Evolutionary conservation across 2,888 invertebrate genomes (phyloP), one percentile per base, ranked within the genome.

Genomic region (Ophion costatus): DNA sequence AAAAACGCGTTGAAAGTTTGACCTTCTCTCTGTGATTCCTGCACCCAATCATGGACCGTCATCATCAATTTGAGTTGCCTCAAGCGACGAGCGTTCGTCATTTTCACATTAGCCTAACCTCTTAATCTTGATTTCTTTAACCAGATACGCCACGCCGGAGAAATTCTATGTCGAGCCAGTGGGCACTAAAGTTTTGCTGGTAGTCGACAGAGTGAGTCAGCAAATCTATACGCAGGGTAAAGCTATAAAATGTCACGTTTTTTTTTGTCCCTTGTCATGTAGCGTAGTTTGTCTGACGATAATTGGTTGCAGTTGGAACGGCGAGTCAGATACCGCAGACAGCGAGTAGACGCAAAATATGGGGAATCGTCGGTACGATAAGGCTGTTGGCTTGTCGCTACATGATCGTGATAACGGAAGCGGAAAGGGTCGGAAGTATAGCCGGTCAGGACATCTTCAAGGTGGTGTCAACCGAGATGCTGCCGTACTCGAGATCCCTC

Each of bases 141-240:
- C 82, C 91, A 98, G 97, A 89, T 98, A 98, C 90, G 96, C 96
- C 87, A 98, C 98, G n/a, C 96, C 97, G 74, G 98, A 98, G 90
- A 97, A 97, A 93, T 98, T 98, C 94, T 97, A 96, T 91, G 95
- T 98, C 88, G 98, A 98, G 94, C 97, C 98, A 17, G 96, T 96
- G 86, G 95, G 96, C 88, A 95, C 96, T 24, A 96, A 95, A 89
- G 97, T 98, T 93, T 94, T 98, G 82, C 94, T 99, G 89, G 95
- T 98, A 76, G 97, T 99, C 90, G 98, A 99, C 93, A 95, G 98
- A 91, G 95, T 97, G 81, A 96, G 96, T 86, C 96, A 96, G 89
- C 96, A 96, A 91, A 96, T 97, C 83, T 94, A 95, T 87, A 95
- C 96, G 22, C 96, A 96, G 95, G 95, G 97, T 97, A 95, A 92